Evolutionary conservation across 2,888 invertebrate species (phyloP).

Genomic region (Apamea epomidion): DNA sequence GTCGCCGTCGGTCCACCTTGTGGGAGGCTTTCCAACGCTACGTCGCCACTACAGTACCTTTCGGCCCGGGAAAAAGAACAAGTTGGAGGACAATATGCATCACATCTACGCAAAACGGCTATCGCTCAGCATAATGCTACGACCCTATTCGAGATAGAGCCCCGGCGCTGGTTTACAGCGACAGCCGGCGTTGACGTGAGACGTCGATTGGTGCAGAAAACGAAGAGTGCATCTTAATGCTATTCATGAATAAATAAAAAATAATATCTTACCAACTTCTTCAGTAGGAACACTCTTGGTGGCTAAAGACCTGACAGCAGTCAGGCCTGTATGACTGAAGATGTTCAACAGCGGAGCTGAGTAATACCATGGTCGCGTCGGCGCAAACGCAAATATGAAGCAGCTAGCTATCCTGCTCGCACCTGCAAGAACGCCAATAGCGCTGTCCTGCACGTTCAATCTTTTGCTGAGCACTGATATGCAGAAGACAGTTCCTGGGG

Average conservation of each 20-base stretch:
- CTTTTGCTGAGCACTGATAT: conserved; percentile 86
- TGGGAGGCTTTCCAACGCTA: no score
- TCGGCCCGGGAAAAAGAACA: no score
- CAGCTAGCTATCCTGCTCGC: conserved; percentile 89
- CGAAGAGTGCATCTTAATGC: not conserved
- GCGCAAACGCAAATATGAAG: conserved; percentile 88
- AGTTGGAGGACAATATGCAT: not conserved
- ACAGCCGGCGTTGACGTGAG: not conserved
- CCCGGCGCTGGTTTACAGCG: not conserved
- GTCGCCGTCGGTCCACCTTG: no score
- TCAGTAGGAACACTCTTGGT: conserved; percentile 89
- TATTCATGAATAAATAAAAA: not conserved
- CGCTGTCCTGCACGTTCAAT: conserved; percentile 85
- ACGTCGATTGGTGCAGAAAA: not conserved
- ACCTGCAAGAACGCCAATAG: conserved; percentile 87
- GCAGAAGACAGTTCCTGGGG: conserved; percentile 87
- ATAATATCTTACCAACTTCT: conserved; percentile 86
- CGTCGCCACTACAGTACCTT: no score
- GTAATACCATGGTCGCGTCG: conserved; percentile 86
- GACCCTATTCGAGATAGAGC: not conserved
- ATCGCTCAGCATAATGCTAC: not conserved
- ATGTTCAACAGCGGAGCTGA: conserved; percentile 88
- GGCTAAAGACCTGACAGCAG: conserved; percentile 90
- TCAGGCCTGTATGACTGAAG: conserved; percentile 89
- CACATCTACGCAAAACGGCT: not conserved